A percentile compares a stretch with the other conserved stretches of the same genome.
Evolutionary conservation across 2,888 invertebrate genomes (phyloP).

Genomic region (Ochropacha duplaris): DNA sequence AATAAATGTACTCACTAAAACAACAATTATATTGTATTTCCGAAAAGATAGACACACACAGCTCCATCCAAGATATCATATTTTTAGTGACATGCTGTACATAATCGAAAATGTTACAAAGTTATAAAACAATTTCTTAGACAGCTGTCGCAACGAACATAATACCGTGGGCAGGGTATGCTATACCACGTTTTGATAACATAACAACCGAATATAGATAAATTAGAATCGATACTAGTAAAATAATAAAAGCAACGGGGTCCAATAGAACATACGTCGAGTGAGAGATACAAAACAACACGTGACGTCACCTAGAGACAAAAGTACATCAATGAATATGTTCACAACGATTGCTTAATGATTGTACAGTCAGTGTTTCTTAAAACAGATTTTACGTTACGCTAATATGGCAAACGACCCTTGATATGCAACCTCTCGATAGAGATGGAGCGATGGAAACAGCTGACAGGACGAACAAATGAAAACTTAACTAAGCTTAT

Average conservation of each 20-base stretch:
- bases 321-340: constrained; percentile 72
- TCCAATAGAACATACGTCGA: constrained; percentile 11
- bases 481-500: constrained; percentile 54
- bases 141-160: not conserved
- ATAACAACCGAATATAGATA: not conserved
- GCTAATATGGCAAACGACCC: constrained; percentile 79
- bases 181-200: not conserved
- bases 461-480: constrained; percentile 36
- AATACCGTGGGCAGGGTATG: not conserved
- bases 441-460: constrained; percentile 26
- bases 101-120: too few species aligned
- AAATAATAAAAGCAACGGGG: not conserved
- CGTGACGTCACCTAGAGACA: constrained; percentile 44
- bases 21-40: not conserved
- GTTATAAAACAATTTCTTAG: too few species aligned
- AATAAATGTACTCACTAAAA: not conserved
- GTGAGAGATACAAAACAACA: constrained; percentile 45
- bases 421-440: constrained; percentile 66
- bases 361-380: constrained; percentile 52
- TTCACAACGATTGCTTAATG: constrained; percentile 65
- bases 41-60: too few species aligned
- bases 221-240: too few species aligned
- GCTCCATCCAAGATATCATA: not conserved
- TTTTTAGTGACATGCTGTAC: too few species aligned
- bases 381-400: constrained; percentile 43